Evolutionary conservation across 2,888 invertebrate genomes (phyloP), one percentile per base, ranked within the genome.

Genomic region (Pachymerium ferrugineum): DNA sequence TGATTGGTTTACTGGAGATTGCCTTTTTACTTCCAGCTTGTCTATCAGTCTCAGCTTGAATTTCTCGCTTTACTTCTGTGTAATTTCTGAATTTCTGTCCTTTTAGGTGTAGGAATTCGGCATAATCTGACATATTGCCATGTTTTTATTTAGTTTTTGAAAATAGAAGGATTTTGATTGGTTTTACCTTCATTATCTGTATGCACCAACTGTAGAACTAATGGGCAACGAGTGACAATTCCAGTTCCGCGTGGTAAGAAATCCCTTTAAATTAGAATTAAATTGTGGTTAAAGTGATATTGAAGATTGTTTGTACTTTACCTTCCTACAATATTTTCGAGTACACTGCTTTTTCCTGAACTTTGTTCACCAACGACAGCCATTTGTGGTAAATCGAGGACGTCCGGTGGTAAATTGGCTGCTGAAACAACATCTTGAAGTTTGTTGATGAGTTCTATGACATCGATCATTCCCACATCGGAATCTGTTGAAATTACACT

Each of bases 171-270:
- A n/a, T n/a, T n/a, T n/a, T n/a, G 5, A 1, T 67, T 0, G 14
- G 14, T n/a, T 67, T 67, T 0, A 70, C 28, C 19, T 70, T 30
- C 70, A 5, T 70, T 1, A 28, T 30, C 19, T 4, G n/a, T 70
- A 22, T 67, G 31, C 3, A 30, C 14, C 16, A 82, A 77, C 74
- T 82, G 82, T 14, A 82, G 78, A 62, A 85, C 83, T 22, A 86
- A 78, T 10, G 85, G 85, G 76, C 85, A 78, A 73, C 85, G 79
- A 1, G 85, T 85, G 8, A 85, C 85, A 74, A 85, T 85, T 29
- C 85, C 85, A 72, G 81, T 82, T 16, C 85, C 81, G 29, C 81
- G 79, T 6, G 81, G 81, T 70, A 81, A 76, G 70, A 81, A 81
- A 75, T 81, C 81, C 72, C 81, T 76, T 30, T 38, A 6, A 12